Evolutionary conservation across 2,113 vertebrate species (phyloP), one percentile per base, ranked within the genome.

Genomic region (Dolichallabes microphthalmus): DNA sequence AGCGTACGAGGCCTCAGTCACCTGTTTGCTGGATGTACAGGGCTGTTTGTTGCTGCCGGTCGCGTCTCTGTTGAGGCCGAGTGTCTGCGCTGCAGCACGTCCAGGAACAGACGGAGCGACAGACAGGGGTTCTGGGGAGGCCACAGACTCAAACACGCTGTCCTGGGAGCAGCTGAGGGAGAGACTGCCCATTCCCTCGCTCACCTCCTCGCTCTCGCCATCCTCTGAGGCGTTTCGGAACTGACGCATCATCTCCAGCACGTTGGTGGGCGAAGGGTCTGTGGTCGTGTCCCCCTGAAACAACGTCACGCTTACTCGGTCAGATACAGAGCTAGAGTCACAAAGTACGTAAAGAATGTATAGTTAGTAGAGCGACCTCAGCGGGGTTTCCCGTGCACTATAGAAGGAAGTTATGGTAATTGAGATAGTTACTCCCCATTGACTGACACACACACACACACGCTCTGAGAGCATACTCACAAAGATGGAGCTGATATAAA

Each of bases 181-280:
- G n/a, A 90, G 45, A n/a, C 73, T 86, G 50, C 83, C 88, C 55
- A 90, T 80, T 84, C 91, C 88, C 14, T 89, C 89, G 35, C 88
- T 81, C 53, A 87, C 50, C 45, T 91, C 90, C 68, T 82, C 53
- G 19, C 79, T 50, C n/a, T 85, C 88, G 68, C 82, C 86, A 17
- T 92, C 93, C 69, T 94, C 89, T 12, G 88, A 85, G 17, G 90
- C 92, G 52, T 93, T 91, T 83, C 91, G 92, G 92, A 93, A 94
- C 87, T 94, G 90, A 79, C 90, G 94, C 95, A 96, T 96, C 95
- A 97, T 92, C 86, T 96, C 95, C 90, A 97, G 89, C 77, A 96
- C 95, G 82, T 96, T 97, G 88, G 86, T 86, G 25, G 89, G 92
- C 55, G 93, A 93, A 27, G 83, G 88, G 5, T 92, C 88, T 83